phyloP scores from a whole-genome alignment of 2,113 vertebrate genomes.

The Trichomycterus rosablanca region DNA sequence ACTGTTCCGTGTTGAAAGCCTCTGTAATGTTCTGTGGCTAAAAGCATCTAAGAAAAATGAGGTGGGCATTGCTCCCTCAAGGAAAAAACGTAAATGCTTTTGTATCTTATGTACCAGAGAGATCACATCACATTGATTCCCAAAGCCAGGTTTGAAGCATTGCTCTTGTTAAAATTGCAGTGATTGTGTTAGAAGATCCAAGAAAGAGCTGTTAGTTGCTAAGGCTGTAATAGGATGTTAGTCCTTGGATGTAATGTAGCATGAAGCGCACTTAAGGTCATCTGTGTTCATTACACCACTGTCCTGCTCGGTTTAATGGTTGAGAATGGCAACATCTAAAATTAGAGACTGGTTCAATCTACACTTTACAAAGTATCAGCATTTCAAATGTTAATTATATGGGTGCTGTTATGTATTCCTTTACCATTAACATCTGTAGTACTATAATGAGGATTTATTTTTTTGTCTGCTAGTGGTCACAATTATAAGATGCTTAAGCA shows the following conservation, averaged over 20 bases:
- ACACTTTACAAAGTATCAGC: too few species aligned
- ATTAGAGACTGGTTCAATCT: background rate
- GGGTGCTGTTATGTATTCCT: too few species aligned
- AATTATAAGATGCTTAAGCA: too few species aligned
- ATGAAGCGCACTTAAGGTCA: conserved; percentile 8
- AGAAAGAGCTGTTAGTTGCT: conserved; percentile 2
- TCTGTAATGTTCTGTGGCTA: conserved; percentile 11
- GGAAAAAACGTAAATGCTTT: conserved; percentile 12
- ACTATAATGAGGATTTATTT: too few species aligned
- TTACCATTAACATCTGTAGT: too few species aligned
- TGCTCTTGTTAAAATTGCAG: background rate
- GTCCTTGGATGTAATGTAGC: conserved; percentile 19
- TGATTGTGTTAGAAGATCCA: background rate
- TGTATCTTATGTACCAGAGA: conserved; percentile 9
- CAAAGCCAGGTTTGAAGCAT: conserved; percentile 14
- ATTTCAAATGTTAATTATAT: too few species aligned
- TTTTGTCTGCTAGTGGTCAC: too few species aligned
- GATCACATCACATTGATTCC: conserved; percentile 18
- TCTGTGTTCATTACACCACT: background rate
- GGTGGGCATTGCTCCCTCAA: conserved; percentile 6
- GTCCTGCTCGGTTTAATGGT: background rate
- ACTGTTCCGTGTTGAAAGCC: background rate
- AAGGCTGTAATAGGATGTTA: background rate
- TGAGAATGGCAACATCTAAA: background rate
- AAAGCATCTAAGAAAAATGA: conserved; percentile 25